A percentile compares a stretch with the other conserved stretches of the same genome.
These are phyloP conservation scores for Clistopyga incitator DNA, from an alignment of 2,888 invertebrate species.

Conservation along the genomic window DNA sequence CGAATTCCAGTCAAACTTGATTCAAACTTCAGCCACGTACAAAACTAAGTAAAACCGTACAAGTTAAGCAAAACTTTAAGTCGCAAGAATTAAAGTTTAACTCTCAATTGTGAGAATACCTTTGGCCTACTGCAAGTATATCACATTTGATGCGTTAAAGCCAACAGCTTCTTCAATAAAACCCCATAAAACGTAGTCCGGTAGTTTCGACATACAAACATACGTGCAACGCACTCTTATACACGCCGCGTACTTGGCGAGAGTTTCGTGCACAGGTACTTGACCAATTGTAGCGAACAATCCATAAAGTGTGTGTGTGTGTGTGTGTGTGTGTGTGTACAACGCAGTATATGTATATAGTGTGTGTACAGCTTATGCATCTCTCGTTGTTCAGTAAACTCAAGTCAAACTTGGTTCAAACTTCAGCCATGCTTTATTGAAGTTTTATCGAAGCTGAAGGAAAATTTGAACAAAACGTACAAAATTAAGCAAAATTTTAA, in stretches of 20 bases:
- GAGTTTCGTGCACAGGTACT: constrained; percentile 7
- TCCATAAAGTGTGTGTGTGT: not conserved
- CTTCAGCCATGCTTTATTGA: not conserved
- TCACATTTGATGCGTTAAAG: not conserved
- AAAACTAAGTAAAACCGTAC: not conserved
- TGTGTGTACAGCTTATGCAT: not conserved
- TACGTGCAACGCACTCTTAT: not conserved
- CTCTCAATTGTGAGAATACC: not conserved
- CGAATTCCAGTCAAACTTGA: not conserved
- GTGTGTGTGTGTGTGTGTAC: no score
- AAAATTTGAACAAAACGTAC: not conserved
- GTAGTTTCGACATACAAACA: not conserved
- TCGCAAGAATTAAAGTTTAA: not conserved
- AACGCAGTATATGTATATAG: not conserved
- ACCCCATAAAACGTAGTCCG: not conserved
- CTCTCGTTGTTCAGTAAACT: not conserved
- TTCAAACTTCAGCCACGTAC: no score
- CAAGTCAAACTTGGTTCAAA: no score
- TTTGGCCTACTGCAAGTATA: not conserved
- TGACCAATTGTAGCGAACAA: not conserved
- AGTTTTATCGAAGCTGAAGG: not conserved
- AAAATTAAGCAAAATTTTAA: not conserved
- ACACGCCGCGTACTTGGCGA: constrained; percentile 27
- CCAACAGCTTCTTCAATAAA: not conserved
- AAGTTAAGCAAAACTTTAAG: no score